These are phyloP conservation scores for Meloidogyne chitwoodi DNA, from an alignment of 1,140 invertebrate species.

Conservation along the genomic window DNA sequence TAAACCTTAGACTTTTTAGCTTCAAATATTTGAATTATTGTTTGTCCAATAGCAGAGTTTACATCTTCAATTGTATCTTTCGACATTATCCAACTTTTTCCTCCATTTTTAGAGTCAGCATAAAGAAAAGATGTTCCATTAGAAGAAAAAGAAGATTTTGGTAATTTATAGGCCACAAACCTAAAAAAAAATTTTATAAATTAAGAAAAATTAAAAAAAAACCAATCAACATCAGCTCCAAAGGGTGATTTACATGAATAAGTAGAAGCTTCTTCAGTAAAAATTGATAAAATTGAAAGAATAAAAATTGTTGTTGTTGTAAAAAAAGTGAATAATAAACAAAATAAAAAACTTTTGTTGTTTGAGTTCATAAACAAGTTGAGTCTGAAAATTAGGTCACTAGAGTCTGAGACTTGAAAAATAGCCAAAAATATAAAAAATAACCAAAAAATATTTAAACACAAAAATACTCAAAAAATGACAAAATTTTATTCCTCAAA, in stretches of 20 bases:
- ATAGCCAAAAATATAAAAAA: no score
- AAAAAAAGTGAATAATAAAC: background rate
- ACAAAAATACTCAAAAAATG: no score
- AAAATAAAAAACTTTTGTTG: background rate
- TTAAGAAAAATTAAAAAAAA: conserved; percentile 1
- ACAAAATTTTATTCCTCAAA: no score
- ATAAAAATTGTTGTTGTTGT: no score
- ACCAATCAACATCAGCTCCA: conserved; percentile 38
- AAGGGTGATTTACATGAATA: conserved; percentile 30
- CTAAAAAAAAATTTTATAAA: background rate
- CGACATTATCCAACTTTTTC: conserved; percentile 17
- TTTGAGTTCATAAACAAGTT: background rate
- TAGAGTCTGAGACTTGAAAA: no score
- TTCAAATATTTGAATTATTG: conserved; percentile 30
- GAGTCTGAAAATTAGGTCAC: no score
- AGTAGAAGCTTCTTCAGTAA: background rate
- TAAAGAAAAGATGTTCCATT: conserved; percentile 34
- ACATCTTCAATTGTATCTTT: conserved; percentile 15
- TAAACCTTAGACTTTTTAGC: conserved; percentile 34
- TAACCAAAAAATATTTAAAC: no score
- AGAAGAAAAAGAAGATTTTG: conserved; percentile 17
- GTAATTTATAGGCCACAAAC: conserved; percentile 40
- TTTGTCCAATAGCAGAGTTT: conserved; percentile 24
- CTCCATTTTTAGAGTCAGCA: conserved; percentile 23
- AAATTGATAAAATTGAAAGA: background rate